phyloP scores from a whole-genome alignment of 2,888 invertebrate species.

The Ennomos fuscantarius region DNA sequence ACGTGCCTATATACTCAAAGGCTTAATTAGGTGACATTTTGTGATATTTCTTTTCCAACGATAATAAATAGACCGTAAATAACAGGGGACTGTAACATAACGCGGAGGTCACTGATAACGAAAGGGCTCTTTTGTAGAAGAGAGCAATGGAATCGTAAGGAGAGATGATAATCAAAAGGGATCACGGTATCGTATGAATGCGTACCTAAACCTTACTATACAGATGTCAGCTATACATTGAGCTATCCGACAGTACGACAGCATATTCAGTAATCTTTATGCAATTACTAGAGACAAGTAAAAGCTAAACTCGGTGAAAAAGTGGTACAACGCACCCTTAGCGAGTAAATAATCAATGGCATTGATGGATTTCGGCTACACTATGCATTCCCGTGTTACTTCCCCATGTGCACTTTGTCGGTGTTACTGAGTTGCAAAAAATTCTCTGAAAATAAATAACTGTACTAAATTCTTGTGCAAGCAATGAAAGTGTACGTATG shows the following conservation, averaged over 20 bases:
- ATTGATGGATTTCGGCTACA: constrained; percentile 44
- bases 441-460: constrained; percentile 32
- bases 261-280: no score
- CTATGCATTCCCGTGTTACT: constrained; percentile 33
- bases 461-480: constrained; percentile 27
- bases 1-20: background rate
- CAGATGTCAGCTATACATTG: constrained; percentile 4
- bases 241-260: background rate
- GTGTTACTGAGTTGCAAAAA: constrained; percentile 38
- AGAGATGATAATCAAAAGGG: constrained; percentile 50
- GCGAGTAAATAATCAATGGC: constrained; percentile 11
- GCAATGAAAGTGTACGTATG: constrained; percentile 7
- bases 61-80: constrained; percentile 41
- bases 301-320: background rate
- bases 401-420: constrained; percentile 37
- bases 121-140: constrained; percentile 45
- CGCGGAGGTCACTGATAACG: constrained; percentile 43
- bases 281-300: background rate
- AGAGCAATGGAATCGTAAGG: constrained; percentile 47
- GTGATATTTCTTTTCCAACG: constrained; percentile 30
- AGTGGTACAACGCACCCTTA: constrained; percentile 1
- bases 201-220: constrained; percentile 23
- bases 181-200: constrained; percentile 43
- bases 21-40: constrained; percentile 19
- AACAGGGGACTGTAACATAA: constrained; percentile 39